Conservation (phyloP, 2,797 vertebrate species). For the Tinamus major region DNA sequence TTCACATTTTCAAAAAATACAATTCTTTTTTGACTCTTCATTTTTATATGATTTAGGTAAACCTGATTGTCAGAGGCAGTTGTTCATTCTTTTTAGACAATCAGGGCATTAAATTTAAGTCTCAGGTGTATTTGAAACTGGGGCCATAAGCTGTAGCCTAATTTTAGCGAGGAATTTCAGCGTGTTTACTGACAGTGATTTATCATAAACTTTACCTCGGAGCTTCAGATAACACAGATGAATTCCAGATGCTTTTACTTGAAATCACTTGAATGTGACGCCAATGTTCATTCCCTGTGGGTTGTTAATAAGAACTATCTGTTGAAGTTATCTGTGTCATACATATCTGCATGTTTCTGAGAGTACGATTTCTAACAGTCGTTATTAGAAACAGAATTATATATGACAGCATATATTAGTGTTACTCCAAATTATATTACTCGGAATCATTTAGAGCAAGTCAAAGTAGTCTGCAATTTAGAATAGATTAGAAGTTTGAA, state of each 20-base stretch:
- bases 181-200: background rate
- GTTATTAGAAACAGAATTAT: background rate
- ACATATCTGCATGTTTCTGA: background rate
- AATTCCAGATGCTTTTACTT: background rate
- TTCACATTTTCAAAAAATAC: background rate
- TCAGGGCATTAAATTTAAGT: background rate
- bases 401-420: background rate
- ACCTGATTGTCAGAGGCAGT: background rate
- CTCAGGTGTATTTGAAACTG: background rate
- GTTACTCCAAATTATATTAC: background rate
- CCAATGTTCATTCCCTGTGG: background rate
- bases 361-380: background rate
- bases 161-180: constrained; percentile 4
- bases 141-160: background rate
- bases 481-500: background rate
- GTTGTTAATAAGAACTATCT: background rate
- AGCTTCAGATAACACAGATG: background rate
- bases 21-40: background rate
- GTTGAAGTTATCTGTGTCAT: background rate
- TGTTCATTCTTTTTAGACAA: background rate
- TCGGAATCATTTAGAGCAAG: background rate
- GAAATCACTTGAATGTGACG: background rate
- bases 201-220: background rate
- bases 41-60: constrained; percentile 12
- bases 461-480: background rate